Evolutionary conservation across 1,140 invertebrate genomes (phyloP).

Genomic region (Myzus persicae): DNA sequence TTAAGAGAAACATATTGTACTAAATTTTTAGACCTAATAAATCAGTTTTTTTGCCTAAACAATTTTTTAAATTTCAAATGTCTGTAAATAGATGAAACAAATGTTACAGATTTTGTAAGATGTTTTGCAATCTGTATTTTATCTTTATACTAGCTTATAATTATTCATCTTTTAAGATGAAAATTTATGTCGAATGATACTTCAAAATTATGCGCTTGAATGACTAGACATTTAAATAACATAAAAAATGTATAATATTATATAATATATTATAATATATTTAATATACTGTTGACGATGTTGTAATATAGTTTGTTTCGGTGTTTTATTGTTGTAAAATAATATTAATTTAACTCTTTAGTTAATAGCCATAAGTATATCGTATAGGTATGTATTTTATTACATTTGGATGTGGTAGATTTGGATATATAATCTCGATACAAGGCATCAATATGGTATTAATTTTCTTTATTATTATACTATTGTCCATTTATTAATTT

Average conservation of each 20-base stretch:
- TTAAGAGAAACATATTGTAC: too few relatives aligned
- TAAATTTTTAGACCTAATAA: too few relatives aligned
- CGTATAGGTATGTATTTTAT: neutral
- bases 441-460: neutral
- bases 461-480: neutral
- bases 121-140: too few relatives aligned
- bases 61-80: too few relatives aligned
- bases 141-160: neutral
- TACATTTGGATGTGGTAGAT: neutral
- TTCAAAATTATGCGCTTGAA: neutral
- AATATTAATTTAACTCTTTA: neutral
- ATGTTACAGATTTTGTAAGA: too few relatives aligned
- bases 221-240: neutral
- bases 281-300: neutral
- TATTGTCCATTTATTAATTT: constrained; percentile 2
- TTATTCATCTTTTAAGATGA: neutral
- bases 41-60: too few relatives aligned
- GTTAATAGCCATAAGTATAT: too few relatives aligned
- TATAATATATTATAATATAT: too few relatives aligned
- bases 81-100: too few relatives aligned
- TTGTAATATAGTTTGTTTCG: neutral
- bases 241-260: neutral
- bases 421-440: constrained; percentile 16
- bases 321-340: neutral
- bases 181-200: too few relatives aligned